Evolutionary conservation across 2,797 vertebrate species (phyloP).

Genomic region (Acanthornis magna): DNA sequence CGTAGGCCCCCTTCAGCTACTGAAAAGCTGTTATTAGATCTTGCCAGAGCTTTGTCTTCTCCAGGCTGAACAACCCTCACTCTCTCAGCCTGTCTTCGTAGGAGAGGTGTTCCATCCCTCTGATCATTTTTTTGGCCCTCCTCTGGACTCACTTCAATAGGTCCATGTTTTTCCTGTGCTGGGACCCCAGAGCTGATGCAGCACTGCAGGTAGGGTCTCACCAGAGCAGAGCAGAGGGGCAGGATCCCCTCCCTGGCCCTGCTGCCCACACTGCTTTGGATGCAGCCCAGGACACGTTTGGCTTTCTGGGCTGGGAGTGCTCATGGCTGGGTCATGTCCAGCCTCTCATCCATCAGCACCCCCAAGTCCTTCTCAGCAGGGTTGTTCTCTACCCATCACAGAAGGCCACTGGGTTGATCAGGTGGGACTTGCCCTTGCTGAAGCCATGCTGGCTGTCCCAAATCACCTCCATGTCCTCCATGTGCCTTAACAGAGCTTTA

Average conservation of each 20-base stretch:
- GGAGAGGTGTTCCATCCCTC: fast-evolving
- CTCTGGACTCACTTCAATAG: fast-evolving
- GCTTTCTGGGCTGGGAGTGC: background rate
- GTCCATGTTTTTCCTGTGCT: too few species aligned
- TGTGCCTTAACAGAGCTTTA: background rate
- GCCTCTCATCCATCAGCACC: background rate
- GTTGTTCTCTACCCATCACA: background rate
- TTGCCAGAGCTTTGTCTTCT: background rate
- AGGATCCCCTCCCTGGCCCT: background rate
- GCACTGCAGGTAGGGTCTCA: background rate
- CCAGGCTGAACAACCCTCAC: background rate
- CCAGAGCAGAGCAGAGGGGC: background rate
- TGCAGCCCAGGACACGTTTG: background rate
- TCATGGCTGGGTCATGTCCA: background rate
- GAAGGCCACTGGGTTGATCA: background rate
- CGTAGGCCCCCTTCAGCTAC: too few species aligned
- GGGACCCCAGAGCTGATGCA: background rate
- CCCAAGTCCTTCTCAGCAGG: fast-evolving
- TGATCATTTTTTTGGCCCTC: fast-evolving
- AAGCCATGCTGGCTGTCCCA: fast-evolving
- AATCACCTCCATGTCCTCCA: background rate
- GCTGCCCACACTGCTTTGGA: background rate
- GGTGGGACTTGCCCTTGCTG: background rate
- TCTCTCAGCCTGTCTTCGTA: background rate
- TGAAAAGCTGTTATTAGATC: background rate